A percentile compares a stretch with the other conserved stretches of the same genome.
Conservation (phyloP, 2,888 invertebrate species). For the Cyaniris semiargus region DNA sequence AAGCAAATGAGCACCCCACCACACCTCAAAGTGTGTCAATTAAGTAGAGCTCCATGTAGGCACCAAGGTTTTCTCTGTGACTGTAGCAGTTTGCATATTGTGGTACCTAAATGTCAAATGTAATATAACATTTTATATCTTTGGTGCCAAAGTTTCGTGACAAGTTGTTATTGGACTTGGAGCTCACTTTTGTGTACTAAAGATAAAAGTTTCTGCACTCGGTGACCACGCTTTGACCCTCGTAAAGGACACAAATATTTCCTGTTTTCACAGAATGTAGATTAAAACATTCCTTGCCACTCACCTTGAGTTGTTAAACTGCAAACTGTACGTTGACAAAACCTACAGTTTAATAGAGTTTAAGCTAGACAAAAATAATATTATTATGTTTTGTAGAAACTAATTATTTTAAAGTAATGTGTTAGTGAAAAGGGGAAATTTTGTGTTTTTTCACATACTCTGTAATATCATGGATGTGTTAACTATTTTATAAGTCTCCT, state of each 20-base stretch:
- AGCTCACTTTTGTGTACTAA: background rate
- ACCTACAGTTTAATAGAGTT: background rate
- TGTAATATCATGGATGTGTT: background rate
- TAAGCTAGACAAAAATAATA: background rate
- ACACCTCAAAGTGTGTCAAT: no score
- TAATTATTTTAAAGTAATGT: background rate
- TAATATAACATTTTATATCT: no score
- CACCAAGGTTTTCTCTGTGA: no score
- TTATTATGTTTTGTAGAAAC: background rate
- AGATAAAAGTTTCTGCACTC: background rate
- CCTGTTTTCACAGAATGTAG: slow-evolving; percentile 18
- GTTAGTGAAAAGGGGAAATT: background rate
- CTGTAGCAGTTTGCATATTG: no score
- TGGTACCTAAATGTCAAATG: no score
- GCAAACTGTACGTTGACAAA: background rate
- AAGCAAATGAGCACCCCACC: no score
- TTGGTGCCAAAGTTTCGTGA: background rate
- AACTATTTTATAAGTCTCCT: background rate
- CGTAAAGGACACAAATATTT: background rate
- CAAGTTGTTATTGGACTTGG: background rate
- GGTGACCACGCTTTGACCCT: background rate
- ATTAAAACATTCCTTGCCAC: slow-evolving; percentile 6
- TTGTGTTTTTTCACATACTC: background rate
- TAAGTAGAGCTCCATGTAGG: no score
- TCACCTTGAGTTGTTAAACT: slow-evolving; percentile 7